phyloP scores from a whole-genome alignment of 1,140 invertebrate genomes.

The Episyrphus balteatus region DNA sequence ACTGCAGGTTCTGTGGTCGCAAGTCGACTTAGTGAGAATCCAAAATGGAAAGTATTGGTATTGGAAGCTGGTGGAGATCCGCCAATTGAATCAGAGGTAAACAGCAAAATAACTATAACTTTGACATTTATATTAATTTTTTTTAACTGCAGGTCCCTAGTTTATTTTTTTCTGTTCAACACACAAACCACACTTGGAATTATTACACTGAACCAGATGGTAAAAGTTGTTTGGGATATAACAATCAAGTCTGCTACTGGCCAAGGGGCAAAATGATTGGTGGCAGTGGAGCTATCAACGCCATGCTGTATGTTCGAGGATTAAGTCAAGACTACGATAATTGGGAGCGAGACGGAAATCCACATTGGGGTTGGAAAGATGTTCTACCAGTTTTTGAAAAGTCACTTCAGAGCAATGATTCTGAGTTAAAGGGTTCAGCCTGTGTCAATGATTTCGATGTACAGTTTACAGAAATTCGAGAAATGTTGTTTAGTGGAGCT shows the following conservation, averaged over 20 bases:
- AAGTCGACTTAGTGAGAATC: constrained; percentile 42
- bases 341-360: constrained; percentile 47
- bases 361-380: constrained; percentile 25
- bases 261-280: constrained; percentile 60
- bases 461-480: constrained; percentile 23
- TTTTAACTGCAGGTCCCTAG: constrained; percentile 39
- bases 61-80: constrained; percentile 49
- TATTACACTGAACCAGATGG: constrained; percentile 51
- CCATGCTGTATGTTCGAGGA: constrained; percentile 45
- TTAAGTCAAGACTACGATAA: constrained; percentile 37
- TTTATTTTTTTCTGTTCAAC: constrained; percentile 39
- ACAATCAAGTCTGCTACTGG: constrained; percentile 47
- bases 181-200: constrained; percentile 49
- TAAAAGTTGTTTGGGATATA: constrained; percentile 41
- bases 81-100: constrained; percentile 45
- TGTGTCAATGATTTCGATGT: constrained; percentile 20
- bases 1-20: constrained; percentile 52
- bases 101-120: constrained; percentile 12
- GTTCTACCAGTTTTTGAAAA: constrained; percentile 24
- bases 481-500: constrained; percentile 9
- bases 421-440: constrained; percentile 42
- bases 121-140: not conserved
- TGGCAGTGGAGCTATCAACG: constrained; percentile 68
- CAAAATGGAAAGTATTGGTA: constrained; percentile 43
- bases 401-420: constrained; percentile 32